These are phyloP conservation scores for Paelopatides confundens DNA, from an alignment of 53 echinoderm and acorn worm species.

Conservation along the genomic window DNA sequence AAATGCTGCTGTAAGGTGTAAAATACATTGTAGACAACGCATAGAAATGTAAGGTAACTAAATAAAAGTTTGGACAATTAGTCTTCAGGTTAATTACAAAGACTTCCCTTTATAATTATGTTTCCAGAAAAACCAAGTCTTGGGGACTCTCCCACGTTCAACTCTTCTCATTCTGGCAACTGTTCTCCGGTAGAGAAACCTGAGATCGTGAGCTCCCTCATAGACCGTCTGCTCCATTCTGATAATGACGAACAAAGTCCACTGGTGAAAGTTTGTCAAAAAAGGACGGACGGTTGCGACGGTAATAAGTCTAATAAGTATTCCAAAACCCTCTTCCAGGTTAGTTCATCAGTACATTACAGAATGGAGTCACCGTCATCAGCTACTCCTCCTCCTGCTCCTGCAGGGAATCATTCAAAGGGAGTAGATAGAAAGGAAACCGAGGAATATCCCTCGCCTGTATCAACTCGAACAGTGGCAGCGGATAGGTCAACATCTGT, in stretches of 20 bases:
- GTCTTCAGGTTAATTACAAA: too few relatives aligned
- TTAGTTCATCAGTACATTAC: neutral
- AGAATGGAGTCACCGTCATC: too few relatives aligned
- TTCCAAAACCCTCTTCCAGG: slow-evolving; percentile 11
- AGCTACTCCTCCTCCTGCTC: too few relatives aligned
- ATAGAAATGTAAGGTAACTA: too few relatives aligned
- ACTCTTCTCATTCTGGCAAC: neutral
- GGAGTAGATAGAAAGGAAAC: too few relatives aligned
- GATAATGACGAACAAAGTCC: slow-evolving; percentile 27
- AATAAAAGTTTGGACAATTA: too few relatives aligned
- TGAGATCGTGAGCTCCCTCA: slow-evolving; percentile 12
- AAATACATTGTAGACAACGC: too few relatives aligned
- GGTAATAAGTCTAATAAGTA: neutral
- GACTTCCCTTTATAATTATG: too few relatives aligned
- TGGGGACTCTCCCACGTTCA: slow-evolving; percentile 58
- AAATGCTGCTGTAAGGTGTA: too few relatives aligned
- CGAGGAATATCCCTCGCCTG: neutral
- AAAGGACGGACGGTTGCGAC: neutral
- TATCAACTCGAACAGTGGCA: neutral
- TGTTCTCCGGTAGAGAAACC: slow-evolving; percentile 16
- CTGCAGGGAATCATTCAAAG: too few relatives aligned
- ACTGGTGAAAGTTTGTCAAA: neutral
- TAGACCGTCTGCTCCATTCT: slow-evolving; percentile 22
- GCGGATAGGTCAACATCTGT: neutral
- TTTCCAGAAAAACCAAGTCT: slow-evolving; percentile 13